Evolutionary conservation across 1,140 invertebrate species (phyloP), one percentile per base, ranked within the genome.

Genomic region (Glossosoma conforme): DNA sequence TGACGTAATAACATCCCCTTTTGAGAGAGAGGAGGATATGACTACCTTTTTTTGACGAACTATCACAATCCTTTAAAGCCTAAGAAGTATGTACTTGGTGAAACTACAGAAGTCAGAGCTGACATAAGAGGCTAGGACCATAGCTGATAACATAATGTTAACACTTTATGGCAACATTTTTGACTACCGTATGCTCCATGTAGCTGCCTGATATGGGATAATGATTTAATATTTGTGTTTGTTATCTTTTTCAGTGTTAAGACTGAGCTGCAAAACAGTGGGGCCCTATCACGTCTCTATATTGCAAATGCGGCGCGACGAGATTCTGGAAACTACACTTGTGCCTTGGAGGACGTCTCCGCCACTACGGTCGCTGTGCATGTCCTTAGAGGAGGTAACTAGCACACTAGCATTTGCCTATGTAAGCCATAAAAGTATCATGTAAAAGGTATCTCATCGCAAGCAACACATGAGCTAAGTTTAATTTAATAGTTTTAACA

Each of bases 301-400:
- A 89, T 92, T 54, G 85, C 86, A 48, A 89, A 91, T 68, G 87
- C 88, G 24, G 83, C 85, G 62, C 81, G 81, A 57, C 80, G 82
- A 58, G 88, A 92, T 64, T 89, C 87, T 13, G 88, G 88, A 19
- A 90, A 90, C 65, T 92, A 91, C 65, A 87, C 85, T 43, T 92
- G 89, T 62, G 80, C 84, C 18, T 69, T 91, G 45, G 83, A 84
- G 35, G 86, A 89, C 52, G 81, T 87, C 46, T 86, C 87, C 11
- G 78, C 82, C 18, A 85, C 86, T 17, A 77, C 77, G 20, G 85
- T 91, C 44, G 80, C 82, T 48, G 86, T 92, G 21, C 88, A 91
- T 66, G 86, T 92, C 32, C 74, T 91, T 40, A 90, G 88, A 76
- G 87, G 87, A n/a, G n/a, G n/a, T n/a, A n/a, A n/a, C n/a, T n/a